A percentile compares a stretch with the other conserved stretches of the same genome.
Evolutionary conservation across 2,113 vertebrate genomes (phyloP).

Genomic region (Mesitornis unicolor): DNA sequence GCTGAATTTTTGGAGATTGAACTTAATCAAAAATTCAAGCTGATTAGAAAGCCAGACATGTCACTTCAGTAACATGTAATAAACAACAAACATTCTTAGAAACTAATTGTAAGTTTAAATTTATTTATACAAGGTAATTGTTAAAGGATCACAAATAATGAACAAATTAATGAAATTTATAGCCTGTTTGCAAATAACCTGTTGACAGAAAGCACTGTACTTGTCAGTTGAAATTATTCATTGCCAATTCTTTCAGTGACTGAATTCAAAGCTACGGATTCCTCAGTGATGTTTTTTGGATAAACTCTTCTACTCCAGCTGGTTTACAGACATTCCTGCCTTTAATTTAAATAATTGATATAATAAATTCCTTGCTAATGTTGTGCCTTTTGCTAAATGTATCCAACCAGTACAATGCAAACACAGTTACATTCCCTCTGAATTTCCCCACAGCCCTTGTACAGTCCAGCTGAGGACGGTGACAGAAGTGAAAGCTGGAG

Average conservation of each 20-base stretch:
- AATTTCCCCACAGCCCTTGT: not conserved
- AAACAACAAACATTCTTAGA: not conserved
- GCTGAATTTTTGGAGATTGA: not conserved
- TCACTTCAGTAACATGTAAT: not conserved
- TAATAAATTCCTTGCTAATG: not conserved
- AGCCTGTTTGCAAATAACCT: constrained; percentile 28
- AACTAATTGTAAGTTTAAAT: constrained; percentile 9
- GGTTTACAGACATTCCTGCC: not conserved
- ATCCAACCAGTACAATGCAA: not conserved
- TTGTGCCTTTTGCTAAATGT: not conserved
- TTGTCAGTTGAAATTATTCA: constrained; percentile 33
- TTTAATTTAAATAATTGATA: not conserved
- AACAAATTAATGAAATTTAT: constrained; percentile 53
- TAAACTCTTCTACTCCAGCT: not conserved
- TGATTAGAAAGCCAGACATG: not conserved
- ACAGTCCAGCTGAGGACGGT: not conserved
- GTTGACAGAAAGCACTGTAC: not conserved
- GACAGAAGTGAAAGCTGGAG: not conserved
- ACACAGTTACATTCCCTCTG: not conserved
- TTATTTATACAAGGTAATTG: constrained; percentile 24
- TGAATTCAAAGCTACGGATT: not conserved
- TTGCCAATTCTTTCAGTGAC: not conserved
- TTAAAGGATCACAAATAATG: constrained; percentile 35
- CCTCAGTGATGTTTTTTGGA: not conserved
- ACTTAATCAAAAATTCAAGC: not conserved